Evolutionary conservation across 2,888 invertebrate species (phyloP).

Genomic region (Stenotaenia linearis): DNA sequence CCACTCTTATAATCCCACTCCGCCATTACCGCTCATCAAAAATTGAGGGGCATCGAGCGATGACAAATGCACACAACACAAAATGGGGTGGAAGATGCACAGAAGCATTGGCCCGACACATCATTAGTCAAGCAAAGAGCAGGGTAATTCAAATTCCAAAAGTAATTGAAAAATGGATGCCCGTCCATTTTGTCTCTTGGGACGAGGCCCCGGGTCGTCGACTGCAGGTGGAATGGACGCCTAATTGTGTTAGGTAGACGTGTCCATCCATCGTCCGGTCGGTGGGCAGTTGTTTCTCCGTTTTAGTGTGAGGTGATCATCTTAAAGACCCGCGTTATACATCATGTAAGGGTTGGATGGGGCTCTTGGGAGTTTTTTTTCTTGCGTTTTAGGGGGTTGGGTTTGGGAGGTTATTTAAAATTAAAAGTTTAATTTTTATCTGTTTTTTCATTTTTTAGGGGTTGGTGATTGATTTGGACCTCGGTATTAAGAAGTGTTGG

Average conservation of each 20-base stretch:
- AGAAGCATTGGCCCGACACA: conserved; percentile 14
- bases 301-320: conserved; percentile 12
- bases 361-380: not conserved
- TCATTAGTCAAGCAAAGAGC: conserved; percentile 23
- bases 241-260: conserved; percentile 8
- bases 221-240: conserved; percentile 26
- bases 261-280: conserved; percentile 19
- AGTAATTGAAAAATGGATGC: conserved; percentile 20
- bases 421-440: not conserved
- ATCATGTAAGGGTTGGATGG: not conserved
- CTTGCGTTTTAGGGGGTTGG: not conserved
- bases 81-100: not conserved
- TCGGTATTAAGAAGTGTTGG: too few relatives aligned
- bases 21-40: not conserved
- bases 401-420: not conserved
- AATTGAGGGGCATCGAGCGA: not conserved
- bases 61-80: not conserved
- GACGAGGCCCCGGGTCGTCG: not conserved
- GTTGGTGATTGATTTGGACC: too few relatives aligned
- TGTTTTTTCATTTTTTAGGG: not conserved
- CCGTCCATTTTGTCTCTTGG: not conserved
- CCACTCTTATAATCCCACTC: not conserved
- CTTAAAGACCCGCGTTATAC: conserved; percentile 17
- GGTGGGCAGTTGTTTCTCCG: not conserved
- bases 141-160: conserved; percentile 20